Evolutionary conservation across 2,113 vertebrate genomes (phyloP).

Genomic region (Macroglossus sobrinus): DNA sequence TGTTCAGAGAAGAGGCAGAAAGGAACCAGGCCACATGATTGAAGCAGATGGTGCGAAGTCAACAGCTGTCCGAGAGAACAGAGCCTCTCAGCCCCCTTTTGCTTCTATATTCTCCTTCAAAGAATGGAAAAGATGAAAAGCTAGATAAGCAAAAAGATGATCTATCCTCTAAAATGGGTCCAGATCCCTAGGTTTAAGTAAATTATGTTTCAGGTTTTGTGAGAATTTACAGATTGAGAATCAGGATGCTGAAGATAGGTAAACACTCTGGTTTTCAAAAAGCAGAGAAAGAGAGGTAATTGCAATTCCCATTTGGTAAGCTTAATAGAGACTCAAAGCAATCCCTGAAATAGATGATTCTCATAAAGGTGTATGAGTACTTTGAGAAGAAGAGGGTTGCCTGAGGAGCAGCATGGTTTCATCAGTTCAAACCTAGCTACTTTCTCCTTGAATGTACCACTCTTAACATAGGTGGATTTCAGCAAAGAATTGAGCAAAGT

Average conservation of each 20-base stretch:
- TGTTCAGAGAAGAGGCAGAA: neutral
- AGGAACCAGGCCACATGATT: neutral
- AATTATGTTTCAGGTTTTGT: neutral
- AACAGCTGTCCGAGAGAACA: neutral
- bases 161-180: neutral
- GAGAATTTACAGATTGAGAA: neutral
- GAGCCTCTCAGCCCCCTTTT: neutral
- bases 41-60: neutral
- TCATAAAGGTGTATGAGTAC: neutral
- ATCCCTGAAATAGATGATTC: neutral
- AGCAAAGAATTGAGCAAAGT: neutral
- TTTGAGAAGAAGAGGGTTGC: neutral
- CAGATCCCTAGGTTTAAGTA: neutral
- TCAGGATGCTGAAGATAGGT: neutral
- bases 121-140: neutral
- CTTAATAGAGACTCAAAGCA: neutral
- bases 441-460: neutral
- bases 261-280: neutral
- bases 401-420: neutral
- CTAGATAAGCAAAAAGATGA: neutral
- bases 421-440: neutral
- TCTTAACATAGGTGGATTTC: neutral
- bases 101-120: neutral
- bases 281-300: neutral
- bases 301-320: neutral